Percentiles rank a stretch among this genome's conserved stretches.
Evolutionary conservation across 2,797 vertebrate genomes (phyloP).

Genomic region (Poecilia gillii): DNA sequence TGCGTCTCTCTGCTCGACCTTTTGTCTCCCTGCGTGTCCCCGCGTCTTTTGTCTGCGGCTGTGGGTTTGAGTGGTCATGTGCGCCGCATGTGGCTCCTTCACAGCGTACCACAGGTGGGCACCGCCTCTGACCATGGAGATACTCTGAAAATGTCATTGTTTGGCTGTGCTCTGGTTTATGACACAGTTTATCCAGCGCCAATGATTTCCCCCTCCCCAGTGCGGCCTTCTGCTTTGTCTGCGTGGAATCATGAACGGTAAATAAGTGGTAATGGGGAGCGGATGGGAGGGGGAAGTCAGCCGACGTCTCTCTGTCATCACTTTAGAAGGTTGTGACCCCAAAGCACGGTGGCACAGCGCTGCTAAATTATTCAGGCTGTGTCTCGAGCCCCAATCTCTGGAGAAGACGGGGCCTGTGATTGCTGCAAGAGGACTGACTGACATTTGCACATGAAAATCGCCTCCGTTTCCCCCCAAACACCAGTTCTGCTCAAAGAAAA

Average conservation of each 20-base stretch:
- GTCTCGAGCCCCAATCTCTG: constrained; percentile 80
- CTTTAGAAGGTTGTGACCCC: constrained; percentile 86
- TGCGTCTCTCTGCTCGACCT: constrained; percentile 65
- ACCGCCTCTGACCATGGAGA: constrained; percentile 58
- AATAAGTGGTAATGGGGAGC: constrained; percentile 85
- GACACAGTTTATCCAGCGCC: constrained; percentile 76
- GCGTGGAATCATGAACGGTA: constrained; percentile 77
- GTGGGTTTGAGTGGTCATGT: constrained; percentile 55
- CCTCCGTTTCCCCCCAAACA: constrained; percentile 78
- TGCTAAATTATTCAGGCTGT: constrained; percentile 87
- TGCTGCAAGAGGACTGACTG: constrained; percentile 85
- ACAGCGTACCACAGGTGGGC: constrained; percentile 44
- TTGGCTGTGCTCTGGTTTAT: constrained; percentile 73
- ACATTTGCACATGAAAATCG: constrained; percentile 90
- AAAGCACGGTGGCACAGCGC: constrained; percentile 80
- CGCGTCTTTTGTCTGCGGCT: constrained; percentile 67
- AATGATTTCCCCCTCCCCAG: constrained; percentile 66
- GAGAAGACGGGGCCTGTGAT: constrained; percentile 82
- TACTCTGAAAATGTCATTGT: constrained; percentile 80
- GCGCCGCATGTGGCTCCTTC: constrained; percentile 58
- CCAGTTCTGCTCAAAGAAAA: constrained; percentile 78
- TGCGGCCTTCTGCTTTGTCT: constrained; percentile 74
- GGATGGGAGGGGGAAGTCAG: constrained; percentile 78
- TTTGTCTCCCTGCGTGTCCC: constrained; percentile 60
- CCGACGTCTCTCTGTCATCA: constrained; percentile 83